These are phyloP conservation scores for Phyllotreta striolata DNA, from an alignment of 2,888 invertebrate species.

Conservation along the genomic window DNA sequence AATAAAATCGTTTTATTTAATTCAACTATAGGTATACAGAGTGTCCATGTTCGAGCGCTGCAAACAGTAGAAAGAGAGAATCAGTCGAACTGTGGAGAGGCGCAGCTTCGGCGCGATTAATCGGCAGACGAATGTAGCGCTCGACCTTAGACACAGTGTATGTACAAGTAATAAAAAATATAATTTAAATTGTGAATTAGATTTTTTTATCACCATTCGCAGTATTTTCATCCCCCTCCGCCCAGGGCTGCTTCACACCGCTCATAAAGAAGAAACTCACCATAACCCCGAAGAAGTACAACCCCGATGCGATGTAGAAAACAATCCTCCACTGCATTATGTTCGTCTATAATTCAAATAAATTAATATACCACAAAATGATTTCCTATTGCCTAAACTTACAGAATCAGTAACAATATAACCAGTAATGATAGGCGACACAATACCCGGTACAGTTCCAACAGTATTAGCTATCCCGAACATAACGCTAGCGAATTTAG, in stretches of 20 bases:
- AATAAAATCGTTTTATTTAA: too few relatives aligned
- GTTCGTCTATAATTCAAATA: conserved; percentile 8
- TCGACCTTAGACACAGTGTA: too few relatives aligned
- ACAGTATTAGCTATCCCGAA: conserved; percentile 82
- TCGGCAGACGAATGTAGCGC: too few relatives aligned
- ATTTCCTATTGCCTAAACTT: conserved; percentile 2
- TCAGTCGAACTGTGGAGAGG: too few relatives aligned
- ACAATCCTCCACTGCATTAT: conserved; percentile 81
- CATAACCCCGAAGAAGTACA: conserved; percentile 75
- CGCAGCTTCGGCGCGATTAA: too few relatives aligned
- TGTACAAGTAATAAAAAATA: too few relatives aligned
- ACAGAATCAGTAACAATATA: background rate
- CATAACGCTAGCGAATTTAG: conserved; percentile 81
- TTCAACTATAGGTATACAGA: too few relatives aligned
- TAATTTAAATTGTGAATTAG: too few relatives aligned
- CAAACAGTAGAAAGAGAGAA: too few relatives aligned
- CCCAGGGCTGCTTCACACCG: conserved; percentile 20
- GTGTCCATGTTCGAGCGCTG: too few relatives aligned
- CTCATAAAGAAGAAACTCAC: conserved; percentile 9
- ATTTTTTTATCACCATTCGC: background rate
- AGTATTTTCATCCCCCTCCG: conserved; percentile 3
- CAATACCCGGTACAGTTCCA: conserved; percentile 82
- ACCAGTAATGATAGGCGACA: conserved; percentile 71
- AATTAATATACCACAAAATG: conserved; percentile 5
- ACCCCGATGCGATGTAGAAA: conserved; percentile 82